Evolutionary conservation across 2,888 invertebrate species (phyloP).

Genomic region (Apotomis capreana): DNA sequence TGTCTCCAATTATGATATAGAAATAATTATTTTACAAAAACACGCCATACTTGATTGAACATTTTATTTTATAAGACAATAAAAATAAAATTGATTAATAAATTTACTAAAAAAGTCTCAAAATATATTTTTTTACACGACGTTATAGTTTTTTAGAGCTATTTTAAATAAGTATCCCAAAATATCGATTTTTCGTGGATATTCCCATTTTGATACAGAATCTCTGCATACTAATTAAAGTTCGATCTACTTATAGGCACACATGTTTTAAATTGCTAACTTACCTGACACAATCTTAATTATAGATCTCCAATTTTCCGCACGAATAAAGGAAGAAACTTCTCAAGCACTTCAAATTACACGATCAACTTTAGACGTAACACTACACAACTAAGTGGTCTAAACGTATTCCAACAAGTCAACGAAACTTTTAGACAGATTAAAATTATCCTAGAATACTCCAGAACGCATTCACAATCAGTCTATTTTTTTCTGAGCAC

Average conservation of each 20-base stretch:
- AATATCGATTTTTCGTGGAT: no score
- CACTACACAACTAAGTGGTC: slow-evolving; percentile 20
- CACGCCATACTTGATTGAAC: no score
- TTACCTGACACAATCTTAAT: slow-evolving; percentile 21
- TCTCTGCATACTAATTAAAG: neutral
- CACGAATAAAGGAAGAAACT: slow-evolving; percentile 11
- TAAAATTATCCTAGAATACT: neutral
- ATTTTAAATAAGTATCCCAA: no score
- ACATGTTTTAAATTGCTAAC: neutral
- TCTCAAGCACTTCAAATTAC: slow-evolving; percentile 26
- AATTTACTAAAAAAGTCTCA: no score
- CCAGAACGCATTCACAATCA: neutral
- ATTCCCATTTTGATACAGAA: neutral
- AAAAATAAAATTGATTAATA: no score
- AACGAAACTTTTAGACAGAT: slow-evolving; percentile 9
- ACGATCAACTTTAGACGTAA: slow-evolving; percentile 13
- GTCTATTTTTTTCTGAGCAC: neutral
- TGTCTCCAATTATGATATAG: no score
- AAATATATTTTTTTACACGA: no score
- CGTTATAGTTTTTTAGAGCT: no score
- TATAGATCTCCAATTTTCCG: slow-evolving; percentile 2
- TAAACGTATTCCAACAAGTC: slow-evolving; percentile 13
- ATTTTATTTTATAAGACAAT: no score
- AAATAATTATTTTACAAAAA: no score
- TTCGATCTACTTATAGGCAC: neutral